phyloP scores from a whole-genome alignment of 2,888 invertebrate genomes.

The Marronus borbonicus region DNA sequence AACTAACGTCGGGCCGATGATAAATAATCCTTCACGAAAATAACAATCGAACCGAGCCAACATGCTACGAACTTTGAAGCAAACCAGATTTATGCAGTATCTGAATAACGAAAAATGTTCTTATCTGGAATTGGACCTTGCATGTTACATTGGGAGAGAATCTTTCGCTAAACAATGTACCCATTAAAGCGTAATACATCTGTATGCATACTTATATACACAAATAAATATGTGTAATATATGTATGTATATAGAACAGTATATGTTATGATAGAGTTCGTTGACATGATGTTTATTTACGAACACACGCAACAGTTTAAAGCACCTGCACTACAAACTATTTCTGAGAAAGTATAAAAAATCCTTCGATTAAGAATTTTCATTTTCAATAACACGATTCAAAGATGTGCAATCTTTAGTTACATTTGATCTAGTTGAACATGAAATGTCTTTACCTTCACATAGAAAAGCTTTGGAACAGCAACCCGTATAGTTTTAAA shows the following conservation, averaged over 20 bases:
- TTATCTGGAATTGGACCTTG: not conserved
- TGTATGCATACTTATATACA: not conserved
- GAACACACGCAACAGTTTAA: not conserved
- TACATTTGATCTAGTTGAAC: too few relatives aligned
- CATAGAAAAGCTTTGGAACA: too few relatives aligned
- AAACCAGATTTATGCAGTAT: slow-evolving; percentile 14
- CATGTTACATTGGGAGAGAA: not conserved
- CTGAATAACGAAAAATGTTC: not conserved
- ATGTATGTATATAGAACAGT: not conserved
- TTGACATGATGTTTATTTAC: slow-evolving; percentile 1
- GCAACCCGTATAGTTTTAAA: too few relatives aligned
- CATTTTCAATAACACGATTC: too few relatives aligned
- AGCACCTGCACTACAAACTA: not conserved
- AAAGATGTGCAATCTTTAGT: too few relatives aligned
- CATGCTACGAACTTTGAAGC: not conserved
- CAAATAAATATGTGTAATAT: too few relatives aligned
- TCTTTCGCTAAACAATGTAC: not conserved
- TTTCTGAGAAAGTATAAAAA: not conserved
- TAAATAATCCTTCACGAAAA: not conserved
- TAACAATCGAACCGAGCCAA: not conserved
- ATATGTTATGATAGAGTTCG: slow-evolving; percentile 5
- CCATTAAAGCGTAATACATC: not conserved
- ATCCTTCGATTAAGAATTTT: too few relatives aligned
- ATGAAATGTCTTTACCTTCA: too few relatives aligned
- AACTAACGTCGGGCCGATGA: not conserved